Base-by-base conservation (phyloP, 2,888 invertebrate species). In the Oscheius sp. region DNA sequence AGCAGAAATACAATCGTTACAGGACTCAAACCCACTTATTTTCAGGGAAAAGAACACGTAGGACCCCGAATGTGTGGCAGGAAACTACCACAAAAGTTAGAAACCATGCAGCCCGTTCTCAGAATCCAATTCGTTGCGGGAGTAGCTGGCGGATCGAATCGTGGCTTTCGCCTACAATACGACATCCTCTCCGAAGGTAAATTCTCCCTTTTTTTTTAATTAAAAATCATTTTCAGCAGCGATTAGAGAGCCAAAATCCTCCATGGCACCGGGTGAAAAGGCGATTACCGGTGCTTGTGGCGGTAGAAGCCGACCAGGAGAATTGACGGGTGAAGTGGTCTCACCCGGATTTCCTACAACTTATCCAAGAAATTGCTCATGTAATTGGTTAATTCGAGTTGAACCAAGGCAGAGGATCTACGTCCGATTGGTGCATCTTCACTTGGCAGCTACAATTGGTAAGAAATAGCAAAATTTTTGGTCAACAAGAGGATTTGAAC, bases 381-480 rank as follows among this genome's bases (percentile, higher is more conserved):
- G 90, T 82, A 86, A 89, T 52, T 90, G 90, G 90, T 81, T 90
- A 29, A 88, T 90, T 53, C 82, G 90, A 53, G 90, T 90, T 12
- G 84, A 87, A 23, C 87, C 87, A 46, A 77, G 85, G 43, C 88
- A 89, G 74, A 85, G 89, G 53, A 89, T 90, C 55, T 90, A 90
- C 77, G 76, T 90, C 13, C 85, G 89, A 59, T 81, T 90, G 13
- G 83, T 89, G n/a, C 88, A 89, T 61, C 79, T 90, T 1, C 88
- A 90, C 64, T 86, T 90, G 12, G 78, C 86, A 1, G 70, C 80
- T 1, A 85, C 84, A 3, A 79, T 86, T 16, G 82, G 85, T 85
- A 56, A 35, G 35, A 35, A n/a, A 12, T n/a, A 23, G 9, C 21
- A 63, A 35, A 46, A 16, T 58, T 2, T 29, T 23, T 59, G n/a